Evolutionary conservation across 2,113 vertebrate genomes (phyloP).

Genomic region (Bambusicola thoracicus): DNA sequence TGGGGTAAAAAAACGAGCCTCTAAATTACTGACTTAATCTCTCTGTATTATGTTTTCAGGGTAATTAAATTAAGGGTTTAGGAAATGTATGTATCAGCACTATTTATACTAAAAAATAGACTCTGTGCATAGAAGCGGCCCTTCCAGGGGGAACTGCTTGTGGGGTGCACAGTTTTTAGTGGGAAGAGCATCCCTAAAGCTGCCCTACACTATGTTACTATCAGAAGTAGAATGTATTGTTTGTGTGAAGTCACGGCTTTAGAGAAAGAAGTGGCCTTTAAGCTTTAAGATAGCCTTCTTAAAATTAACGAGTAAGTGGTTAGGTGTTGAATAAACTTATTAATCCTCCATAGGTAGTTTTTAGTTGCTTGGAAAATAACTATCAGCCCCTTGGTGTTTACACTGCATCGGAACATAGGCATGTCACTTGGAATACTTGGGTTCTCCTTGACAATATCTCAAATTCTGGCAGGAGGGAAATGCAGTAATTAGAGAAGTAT

Average conservation of each 20-base stretch:
- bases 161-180: fast-evolving
- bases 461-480: slow-evolving; percentile 29
- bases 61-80: slow-evolving; percentile 10
- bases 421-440: slow-evolving; percentile 36
- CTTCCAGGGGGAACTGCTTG: background rate
- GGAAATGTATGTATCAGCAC: background rate
- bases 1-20: background rate
- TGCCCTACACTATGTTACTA: background rate
- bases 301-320: slow-evolving; percentile 43
- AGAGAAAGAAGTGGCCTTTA: slow-evolving; percentile 58
- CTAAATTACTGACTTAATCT: background rate
- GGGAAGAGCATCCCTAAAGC: slow-evolving; percentile 7
- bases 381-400: slow-evolving; percentile 27
- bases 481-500: background rate
- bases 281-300: slow-evolving; percentile 73
- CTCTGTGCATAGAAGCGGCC: background rate
- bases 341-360: slow-evolving; percentile 50
- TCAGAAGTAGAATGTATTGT: slow-evolving; percentile 50
- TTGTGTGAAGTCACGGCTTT: slow-evolving; percentile 33
- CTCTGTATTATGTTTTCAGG: slow-evolving; percentile 13
- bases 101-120: background rate
- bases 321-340: slow-evolving; percentile 48
- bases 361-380: slow-evolving; percentile 67
- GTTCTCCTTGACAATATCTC: slow-evolving; percentile 19
- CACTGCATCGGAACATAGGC: slow-evolving; percentile 41